Conservation (phyloP, 2,888 invertebrate species). For the Leptinotarsa tumamoca region DNA sequence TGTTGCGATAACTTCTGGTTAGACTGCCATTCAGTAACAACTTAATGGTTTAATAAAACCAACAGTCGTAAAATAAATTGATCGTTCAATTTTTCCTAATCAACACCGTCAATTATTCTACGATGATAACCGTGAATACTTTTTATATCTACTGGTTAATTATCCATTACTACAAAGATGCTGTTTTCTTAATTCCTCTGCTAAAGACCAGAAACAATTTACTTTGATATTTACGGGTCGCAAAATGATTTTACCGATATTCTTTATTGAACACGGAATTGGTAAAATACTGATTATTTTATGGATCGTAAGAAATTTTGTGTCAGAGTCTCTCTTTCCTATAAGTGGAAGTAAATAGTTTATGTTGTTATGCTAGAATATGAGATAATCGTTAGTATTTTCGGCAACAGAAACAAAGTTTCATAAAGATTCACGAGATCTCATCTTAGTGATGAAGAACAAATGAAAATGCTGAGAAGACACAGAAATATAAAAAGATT, state of each 20-base stretch:
- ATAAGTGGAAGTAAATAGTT: no score
- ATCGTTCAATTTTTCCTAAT: not conserved
- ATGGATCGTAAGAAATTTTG: no score
- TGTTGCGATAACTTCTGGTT: not conserved
- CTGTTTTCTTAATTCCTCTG: not conserved
- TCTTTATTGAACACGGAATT: not conserved
- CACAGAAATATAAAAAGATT: no score
- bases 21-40: not conserved
- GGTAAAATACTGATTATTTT: not conserved
- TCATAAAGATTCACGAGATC: no score
- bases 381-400: no score
- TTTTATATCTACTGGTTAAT: not conserved
- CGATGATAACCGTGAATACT: not conserved
- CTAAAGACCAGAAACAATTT: not conserved
- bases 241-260: no score
- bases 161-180: not conserved
- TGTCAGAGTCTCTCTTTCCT: no score
- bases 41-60: slow-evolving; percentile 3
- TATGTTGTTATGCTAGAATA: no score
- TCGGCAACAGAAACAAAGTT: no score
- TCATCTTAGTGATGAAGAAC: no score
- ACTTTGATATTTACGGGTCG: no score
- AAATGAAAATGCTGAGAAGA: no score
- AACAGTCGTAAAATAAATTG: slow-evolving; percentile 1
- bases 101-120: not conserved